Conservation (phyloP, 2,113 vertebrate species). For the Scomber japonicus region DNA sequence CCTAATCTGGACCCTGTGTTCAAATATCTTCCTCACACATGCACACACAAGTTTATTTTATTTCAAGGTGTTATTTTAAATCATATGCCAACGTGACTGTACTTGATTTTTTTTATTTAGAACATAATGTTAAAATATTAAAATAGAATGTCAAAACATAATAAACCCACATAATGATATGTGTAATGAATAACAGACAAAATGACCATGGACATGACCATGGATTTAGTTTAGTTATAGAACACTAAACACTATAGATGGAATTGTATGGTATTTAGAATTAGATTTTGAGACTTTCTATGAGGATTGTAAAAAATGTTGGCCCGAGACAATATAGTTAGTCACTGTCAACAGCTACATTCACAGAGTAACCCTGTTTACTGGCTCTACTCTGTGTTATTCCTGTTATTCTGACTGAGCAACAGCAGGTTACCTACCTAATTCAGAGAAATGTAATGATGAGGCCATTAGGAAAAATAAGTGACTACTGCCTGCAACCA, state of each 20-base stretch:
- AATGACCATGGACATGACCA: background rate
- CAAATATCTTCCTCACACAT: too few species aligned
- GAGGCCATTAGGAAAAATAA: background rate
- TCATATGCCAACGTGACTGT: too few species aligned
- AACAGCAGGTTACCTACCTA: background rate
- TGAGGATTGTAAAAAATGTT: background rate
- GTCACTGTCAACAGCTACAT: slow-evolving; percentile 6
- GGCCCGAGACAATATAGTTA: background rate
- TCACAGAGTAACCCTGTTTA: slow-evolving; percentile 3
- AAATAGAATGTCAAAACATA: too few species aligned
- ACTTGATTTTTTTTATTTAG: too few species aligned
- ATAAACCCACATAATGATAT: too few species aligned
- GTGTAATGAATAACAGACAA: background rate
- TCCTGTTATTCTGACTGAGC: background rate
- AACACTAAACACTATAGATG: background rate
- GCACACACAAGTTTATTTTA: too few species aligned
- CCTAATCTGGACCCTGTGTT: too few species aligned
- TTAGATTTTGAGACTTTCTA: slow-evolving; percentile 8
- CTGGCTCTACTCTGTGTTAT: background rate
- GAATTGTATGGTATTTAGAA: background rate
- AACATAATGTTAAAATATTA: too few species aligned
- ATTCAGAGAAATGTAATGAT: background rate
- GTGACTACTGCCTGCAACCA: background rate
- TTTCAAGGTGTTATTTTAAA: too few species aligned
- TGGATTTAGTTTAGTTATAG: background rate